phyloP scores from a whole-genome alignment of 2,888 invertebrate species.

The Eueremaeus valkanovi region DNA sequence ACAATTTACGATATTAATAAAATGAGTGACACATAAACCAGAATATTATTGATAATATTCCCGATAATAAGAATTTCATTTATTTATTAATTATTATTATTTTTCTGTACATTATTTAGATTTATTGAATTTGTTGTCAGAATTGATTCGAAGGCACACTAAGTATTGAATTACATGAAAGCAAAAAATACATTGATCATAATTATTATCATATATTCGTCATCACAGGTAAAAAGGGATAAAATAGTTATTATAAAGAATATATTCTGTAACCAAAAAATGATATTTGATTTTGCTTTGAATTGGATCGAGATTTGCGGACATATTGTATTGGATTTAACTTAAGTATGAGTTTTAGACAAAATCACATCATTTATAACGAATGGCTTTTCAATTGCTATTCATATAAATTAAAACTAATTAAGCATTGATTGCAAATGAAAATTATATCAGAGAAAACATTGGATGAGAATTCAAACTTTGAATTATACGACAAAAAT shows the following conservation, averaged over 20 bases:
- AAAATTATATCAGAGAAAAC: not conserved
- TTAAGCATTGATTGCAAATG: slow-evolving; percentile 1
- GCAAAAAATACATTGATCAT: slow-evolving; percentile 30
- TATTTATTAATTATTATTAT: not conserved
- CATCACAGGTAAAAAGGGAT: slow-evolving; percentile 28
- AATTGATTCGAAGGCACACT: slow-evolving; percentile 25
- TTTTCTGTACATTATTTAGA: slow-evolving; percentile 1
- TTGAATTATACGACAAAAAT: not conserved
- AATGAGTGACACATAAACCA: too few species aligned
- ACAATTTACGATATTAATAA: too few species aligned
- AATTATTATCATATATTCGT: not conserved
- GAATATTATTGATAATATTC: too few species aligned
- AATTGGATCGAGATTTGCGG: not conserved
- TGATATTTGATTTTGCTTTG: not conserved
- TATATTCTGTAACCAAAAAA: not conserved
- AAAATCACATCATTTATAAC: not conserved
- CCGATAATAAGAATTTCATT: not conserved
- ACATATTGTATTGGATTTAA: too few species aligned
- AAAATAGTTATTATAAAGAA: slow-evolving; percentile 12
- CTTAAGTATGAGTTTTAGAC: too few species aligned
- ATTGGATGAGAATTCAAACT: too few species aligned
- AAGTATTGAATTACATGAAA: slow-evolving; percentile 27
- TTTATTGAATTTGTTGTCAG: not conserved
- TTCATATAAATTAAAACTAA: not conserved
- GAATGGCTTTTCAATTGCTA: too few species aligned